Base-by-base conservation (phyloP, 1,140 invertebrate genomes). In the Macrobrachium rosenbergii region DNA sequence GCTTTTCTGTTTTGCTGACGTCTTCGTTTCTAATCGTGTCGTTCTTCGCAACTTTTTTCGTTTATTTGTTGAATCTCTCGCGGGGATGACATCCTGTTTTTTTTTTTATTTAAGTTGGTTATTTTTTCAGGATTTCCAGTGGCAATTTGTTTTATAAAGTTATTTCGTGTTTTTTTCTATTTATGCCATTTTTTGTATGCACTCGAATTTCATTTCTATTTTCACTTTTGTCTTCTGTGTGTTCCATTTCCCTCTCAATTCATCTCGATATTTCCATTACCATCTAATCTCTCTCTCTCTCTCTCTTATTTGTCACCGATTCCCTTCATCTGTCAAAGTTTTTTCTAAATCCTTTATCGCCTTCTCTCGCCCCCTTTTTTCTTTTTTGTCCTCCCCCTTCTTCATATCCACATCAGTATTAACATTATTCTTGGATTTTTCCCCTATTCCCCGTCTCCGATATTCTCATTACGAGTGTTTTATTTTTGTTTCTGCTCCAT, bases 231-330 rank as follows among this genome's bases (percentile, higher is more conserved):
- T 52, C 52, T 8, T 7, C 12, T 7, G 12, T 52, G 12, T 52
- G 16, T 23, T 75, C 28, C 52, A 37, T 75, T 52, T 75, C 72
- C 52, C 19, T 75, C 19, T 37, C 67, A 21, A 17, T 75, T 52
- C 28, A 37, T 75, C 28, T n/a, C n/a, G 16, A 19, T 52, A 45
- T 52, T 37, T 23, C 14, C 10, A 11, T 23, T 75, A 37, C n/a
- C 28, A 45, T 23, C 52, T 45, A 19, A 16, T 75, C 28, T 75
- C 21, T 75, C 72, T 75, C 28, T 75, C 72, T 75, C 72, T 75
- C 72, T 75, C 72, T 75, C 28, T 52, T 52, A 52, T 52, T 58
- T 43, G 28, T 23, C 37, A 17, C n/a, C 37, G 73, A 52, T 28
- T 75, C 73, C 17, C 17, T 58, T 77, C 43, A n/a, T 28, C 59